These are phyloP conservation scores for Cochlearius cochlearius DNA, from an alignment of 2,113 vertebrate genomes.

Conservation along the genomic window DNA sequence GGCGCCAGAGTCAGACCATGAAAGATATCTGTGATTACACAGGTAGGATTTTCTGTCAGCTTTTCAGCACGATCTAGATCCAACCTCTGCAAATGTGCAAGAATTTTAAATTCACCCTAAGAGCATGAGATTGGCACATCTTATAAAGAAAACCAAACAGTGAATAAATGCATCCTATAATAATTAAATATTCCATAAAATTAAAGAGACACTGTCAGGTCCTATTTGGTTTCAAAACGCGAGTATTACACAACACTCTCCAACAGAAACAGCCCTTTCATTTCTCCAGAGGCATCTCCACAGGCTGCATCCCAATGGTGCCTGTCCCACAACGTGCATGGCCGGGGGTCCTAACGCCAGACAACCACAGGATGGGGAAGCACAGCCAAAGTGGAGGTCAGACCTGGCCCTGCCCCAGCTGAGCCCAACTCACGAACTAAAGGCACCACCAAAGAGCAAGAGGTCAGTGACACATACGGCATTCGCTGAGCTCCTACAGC, in stretches of 20 bases:
- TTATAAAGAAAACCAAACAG: background rate
- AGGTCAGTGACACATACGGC: accelerated
- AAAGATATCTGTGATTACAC: background rate
- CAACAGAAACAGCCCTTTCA: background rate
- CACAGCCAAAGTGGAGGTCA: background rate
- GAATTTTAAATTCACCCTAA: background rate
- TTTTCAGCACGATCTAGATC: background rate
- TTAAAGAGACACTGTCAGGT: background rate
- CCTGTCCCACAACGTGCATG: background rate
- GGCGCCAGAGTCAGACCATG: background rate
- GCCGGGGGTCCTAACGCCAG: accelerated
- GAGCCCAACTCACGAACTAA: background rate
- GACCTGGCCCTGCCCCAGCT: background rate
- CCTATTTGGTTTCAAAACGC: background rate
- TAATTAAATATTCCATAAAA: background rate
- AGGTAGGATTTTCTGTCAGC: background rate
- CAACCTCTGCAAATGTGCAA: background rate
- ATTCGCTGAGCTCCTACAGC: background rate
- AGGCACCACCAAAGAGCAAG: background rate
- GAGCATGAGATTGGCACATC: background rate
- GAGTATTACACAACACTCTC: background rate
- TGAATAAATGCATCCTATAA: background rate
- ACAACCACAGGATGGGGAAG: background rate
- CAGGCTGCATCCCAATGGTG: accelerated
- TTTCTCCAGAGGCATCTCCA: background rate